Percentiles rank a stretch among this genome's conserved stretches.
These are phyloP conservation scores for Tetragonula clypearis DNA, from an alignment of 1,140 invertebrate genomes.

Conservation along the genomic window DNA sequence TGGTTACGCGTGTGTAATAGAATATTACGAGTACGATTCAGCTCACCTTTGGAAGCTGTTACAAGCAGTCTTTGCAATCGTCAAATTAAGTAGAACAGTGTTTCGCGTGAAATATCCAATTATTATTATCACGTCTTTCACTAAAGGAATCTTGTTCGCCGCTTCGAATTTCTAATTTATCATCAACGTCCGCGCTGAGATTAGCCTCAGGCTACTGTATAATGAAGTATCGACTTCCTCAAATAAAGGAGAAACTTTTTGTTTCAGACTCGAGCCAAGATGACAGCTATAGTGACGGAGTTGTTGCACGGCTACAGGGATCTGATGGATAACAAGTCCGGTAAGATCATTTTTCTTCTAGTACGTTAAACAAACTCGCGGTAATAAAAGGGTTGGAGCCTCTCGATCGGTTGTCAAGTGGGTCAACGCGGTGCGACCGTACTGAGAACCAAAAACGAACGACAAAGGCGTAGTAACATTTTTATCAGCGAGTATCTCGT, in stretches of 20 bases:
- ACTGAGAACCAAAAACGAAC: conserved; percentile 1
- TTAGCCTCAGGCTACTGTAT: too few relatives aligned
- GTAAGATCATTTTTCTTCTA: conserved; percentile 81
- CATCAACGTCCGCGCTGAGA: too few relatives aligned
- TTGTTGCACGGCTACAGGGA: conserved; percentile 89
- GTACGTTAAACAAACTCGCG: background rate
- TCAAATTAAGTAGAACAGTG: too few relatives aligned
- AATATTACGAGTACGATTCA: too few relatives aligned
- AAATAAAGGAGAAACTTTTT: conserved; percentile 39
- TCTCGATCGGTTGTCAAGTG: background rate
- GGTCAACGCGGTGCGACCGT: background rate
- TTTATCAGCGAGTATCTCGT: background rate
- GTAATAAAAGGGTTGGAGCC: background rate
- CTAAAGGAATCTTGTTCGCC: too few relatives aligned
- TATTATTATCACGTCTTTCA: too few relatives aligned
- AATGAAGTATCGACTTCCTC: too few relatives aligned
- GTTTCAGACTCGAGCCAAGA: conserved; percentile 83
- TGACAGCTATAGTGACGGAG: conserved; percentile 86
- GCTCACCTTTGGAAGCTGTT: too few relatives aligned
- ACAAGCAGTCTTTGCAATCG: too few relatives aligned
- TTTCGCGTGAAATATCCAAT: too few relatives aligned
- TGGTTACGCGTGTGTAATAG: too few relatives aligned
- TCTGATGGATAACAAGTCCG: conserved; percentile 90
- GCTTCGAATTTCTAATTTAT: too few relatives aligned
- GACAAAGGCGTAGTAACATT: background rate